Percentiles rank a stretch among this genome's conserved stretches.
These are phyloP conservation scores for Dryococelus australis DNA, from an alignment of 2,888 invertebrate species.

Conservation along the genomic window DNA sequence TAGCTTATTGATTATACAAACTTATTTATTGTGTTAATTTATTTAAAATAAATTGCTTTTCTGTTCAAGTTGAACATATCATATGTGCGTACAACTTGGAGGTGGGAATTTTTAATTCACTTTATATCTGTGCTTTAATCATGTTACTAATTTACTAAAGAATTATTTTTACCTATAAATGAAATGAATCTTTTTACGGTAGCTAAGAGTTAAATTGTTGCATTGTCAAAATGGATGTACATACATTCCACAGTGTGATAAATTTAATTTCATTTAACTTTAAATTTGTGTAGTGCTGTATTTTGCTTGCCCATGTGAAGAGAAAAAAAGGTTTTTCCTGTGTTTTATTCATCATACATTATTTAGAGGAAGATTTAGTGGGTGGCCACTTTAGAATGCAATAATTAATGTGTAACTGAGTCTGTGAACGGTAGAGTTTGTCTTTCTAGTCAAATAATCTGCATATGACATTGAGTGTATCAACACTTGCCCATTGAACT, in stretches of 20 bases:
- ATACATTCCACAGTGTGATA: not conserved
- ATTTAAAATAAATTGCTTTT: not conserved
- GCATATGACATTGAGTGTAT: not conserved
- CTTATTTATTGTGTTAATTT: not conserved
- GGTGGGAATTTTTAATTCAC: not conserved
- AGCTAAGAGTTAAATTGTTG: not conserved
- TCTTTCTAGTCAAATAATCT: not conserved
- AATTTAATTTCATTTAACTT: constrained; percentile 28
- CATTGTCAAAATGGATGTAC: not conserved
- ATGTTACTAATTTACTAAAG: constrained; percentile 3
- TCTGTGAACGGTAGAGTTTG: not conserved
- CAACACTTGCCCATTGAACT: not conserved
- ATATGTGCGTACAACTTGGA: not conserved
- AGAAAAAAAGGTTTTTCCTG: not conserved
- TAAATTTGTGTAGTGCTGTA: constrained; percentile 22
- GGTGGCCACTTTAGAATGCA: not conserved
- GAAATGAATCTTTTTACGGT: not conserved
- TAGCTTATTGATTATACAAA: not conserved
- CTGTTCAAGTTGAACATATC: not conserved
- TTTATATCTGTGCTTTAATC: not conserved
- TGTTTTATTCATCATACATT: not conserved
- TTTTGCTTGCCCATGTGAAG: not conserved
- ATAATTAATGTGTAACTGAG: not conserved
- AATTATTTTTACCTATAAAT: not conserved
- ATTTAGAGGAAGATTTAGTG: not conserved